Conservation (phyloP, 2,888 invertebrate genomes). For the Orthonevra nobilis region DNA sequence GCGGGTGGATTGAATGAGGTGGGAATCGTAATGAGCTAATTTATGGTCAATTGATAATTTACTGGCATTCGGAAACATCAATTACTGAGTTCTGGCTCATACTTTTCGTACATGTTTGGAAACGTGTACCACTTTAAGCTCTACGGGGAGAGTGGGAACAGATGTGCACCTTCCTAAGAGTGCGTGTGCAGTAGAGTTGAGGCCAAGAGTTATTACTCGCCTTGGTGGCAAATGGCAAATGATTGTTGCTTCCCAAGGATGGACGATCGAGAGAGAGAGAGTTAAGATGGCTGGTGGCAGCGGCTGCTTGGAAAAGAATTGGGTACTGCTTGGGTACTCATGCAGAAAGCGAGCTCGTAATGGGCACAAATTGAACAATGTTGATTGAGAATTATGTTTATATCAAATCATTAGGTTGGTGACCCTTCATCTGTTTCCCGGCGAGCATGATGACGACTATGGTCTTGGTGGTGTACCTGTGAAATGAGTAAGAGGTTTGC, state of each 20-base stretch:
- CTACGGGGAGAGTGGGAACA: neutral
- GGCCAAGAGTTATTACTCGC: constrained; percentile 50
- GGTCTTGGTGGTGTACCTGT: too few species aligned
- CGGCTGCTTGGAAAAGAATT: constrained; percentile 6
- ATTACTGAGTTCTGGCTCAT: constrained; percentile 73
- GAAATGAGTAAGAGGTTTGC: too few species aligned
- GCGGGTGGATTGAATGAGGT: constrained; percentile 70
- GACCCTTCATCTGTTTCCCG: constrained; percentile 54
- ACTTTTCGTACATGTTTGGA: neutral
- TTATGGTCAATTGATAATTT: constrained; percentile 80
- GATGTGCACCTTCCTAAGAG: neutral
- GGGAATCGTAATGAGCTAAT: constrained; percentile 78
- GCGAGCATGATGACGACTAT: too few species aligned
- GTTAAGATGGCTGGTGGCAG: too few species aligned
- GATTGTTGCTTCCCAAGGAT: constrained; percentile 44
- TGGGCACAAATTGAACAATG: constrained; percentile 60
- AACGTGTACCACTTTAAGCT: too few species aligned
- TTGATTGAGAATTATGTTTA: constrained; percentile 64
- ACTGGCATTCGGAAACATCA: constrained; percentile 80
- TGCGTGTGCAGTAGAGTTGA: constrained; percentile 29
- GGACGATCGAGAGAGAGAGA: constrained; percentile 60
- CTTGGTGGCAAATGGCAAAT: constrained; percentile 69
- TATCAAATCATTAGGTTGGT: constrained; percentile 58
- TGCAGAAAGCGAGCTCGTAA: constrained; percentile 48
- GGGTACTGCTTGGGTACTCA: neutral